Conservation (phyloP, 1,140 invertebrate genomes). For the Trichonephila clavipes region DNA sequence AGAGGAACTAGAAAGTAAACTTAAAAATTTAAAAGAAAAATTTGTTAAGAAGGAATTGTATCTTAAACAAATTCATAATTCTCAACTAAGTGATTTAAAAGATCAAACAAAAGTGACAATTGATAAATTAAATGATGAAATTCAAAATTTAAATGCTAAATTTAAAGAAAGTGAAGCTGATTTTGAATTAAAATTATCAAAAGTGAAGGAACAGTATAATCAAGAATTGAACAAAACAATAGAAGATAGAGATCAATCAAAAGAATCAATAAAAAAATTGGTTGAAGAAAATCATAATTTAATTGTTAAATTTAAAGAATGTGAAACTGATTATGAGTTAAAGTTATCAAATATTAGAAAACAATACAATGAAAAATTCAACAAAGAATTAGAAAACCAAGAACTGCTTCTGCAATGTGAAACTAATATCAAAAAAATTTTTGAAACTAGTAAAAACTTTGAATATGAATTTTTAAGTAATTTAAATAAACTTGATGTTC, state of each 20-base stretch:
- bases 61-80: slow-evolving; percentile 73
- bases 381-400: background rate
- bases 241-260: slow-evolving; percentile 41
- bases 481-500: slow-evolving; percentile 8
- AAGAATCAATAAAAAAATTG: slow-evolving; percentile 78
- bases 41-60: slow-evolving; percentile 74
- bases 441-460: background rate
- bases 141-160: slow-evolving; percentile 78
- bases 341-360: slow-evolving; percentile 20
- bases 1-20: slow-evolving; percentile 50
- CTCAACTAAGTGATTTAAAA: slow-evolving; percentile 78
- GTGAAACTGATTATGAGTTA: slow-evolving; percentile 64
- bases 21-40: slow-evolving; percentile 43
- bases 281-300: slow-evolving; percentile 79
- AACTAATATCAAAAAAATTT: background rate
- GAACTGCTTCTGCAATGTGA: background rate
- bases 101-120: slow-evolving; percentile 78
- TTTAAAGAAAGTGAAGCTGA: slow-evolving; percentile 77
- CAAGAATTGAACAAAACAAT: background rate
- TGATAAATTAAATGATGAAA: slow-evolving; percentile 79
- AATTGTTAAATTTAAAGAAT: slow-evolving; percentile 77
- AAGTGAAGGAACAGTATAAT: background rate
- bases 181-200: slow-evolving; percentile 45
- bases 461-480: background rate
- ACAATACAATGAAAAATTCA: background rate